Evolutionary conservation across 2,797 vertebrate genomes (phyloP).

Genomic region (Caiman crocodilus): DNA sequence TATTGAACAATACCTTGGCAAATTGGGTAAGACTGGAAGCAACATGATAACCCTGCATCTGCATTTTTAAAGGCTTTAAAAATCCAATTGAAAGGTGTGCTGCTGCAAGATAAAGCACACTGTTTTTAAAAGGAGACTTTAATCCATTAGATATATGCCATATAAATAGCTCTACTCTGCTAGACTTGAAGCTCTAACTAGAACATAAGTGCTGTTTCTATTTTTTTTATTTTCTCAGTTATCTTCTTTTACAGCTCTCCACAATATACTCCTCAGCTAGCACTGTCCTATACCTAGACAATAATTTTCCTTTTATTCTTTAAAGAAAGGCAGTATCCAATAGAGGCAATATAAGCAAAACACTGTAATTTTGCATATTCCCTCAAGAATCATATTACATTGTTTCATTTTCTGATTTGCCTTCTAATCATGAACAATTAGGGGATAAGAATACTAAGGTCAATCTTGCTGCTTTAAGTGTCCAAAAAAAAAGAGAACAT

Average conservation of each 20-base stretch:
- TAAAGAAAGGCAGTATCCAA: conserved; percentile 40
- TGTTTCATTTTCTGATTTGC: not conserved
- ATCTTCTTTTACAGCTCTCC: conserved; percentile 64
- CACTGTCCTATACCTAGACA: not conserved
- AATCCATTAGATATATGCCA: conserved; percentile 35
- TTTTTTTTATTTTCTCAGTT: not conserved
- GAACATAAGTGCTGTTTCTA: not conserved
- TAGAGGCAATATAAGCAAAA: conserved; percentile 7
- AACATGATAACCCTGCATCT: conserved; percentile 53
- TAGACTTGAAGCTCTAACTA: conserved; percentile 7
- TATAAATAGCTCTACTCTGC: conserved; percentile 28
- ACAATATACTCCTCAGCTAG: conserved; percentile 9
- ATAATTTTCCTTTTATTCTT: conserved; percentile 21
- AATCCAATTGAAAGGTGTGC: conserved; percentile 43
- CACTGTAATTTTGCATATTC: not conserved
- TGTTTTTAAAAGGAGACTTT: not conserved
- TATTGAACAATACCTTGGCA: conserved; percentile 30
- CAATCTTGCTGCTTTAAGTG: not conserved
- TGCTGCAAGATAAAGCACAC: conserved; percentile 50
- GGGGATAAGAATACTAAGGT: not conserved
- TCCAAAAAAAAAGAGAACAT: rapidly evolving
- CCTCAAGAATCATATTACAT: not conserved
- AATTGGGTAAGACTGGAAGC: conserved; percentile 33
- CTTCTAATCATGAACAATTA: conserved; percentile 21
- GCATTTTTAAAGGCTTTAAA: conserved; percentile 43